Evolutionary conservation across 1,140 invertebrate species (phyloP), one percentile per base, ranked within the genome.

Genomic region (Eriosoma lanigerum): DNA sequence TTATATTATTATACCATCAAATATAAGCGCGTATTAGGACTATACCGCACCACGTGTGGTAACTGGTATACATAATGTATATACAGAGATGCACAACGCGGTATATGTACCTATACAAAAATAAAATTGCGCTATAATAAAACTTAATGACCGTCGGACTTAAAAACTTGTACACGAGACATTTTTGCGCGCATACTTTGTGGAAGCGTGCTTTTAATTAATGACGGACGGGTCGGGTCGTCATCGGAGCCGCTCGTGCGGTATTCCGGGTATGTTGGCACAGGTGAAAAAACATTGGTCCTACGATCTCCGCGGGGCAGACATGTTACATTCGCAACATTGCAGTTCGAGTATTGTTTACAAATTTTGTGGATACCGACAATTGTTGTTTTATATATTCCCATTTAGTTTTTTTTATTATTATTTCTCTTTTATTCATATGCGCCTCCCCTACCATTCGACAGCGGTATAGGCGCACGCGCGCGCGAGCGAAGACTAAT

Each of bases 121-220:
- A n/a, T n/a, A n/a, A n/a, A n/a, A n/a, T n/a, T 8, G 32, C 32
- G 32, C 32, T 3, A 38, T 38, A 38, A 68, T 68, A 78, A 78
- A 78, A 44, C 56, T 19, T 75, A 75, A 24, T 21, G 26, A 56
- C 26, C 52, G 52, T 73, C 19, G 46, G 29, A 38, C 72, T 38
- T 44, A 38, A 32, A 73, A 50, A 75, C 52, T 56, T 29, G 70
- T 60, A 60, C 54, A 19, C 32, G 56, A 58, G n/a, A 60, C 54
- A 46, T 78, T 78, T 78, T 46, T 60, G 56, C 56, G 54, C 73
- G 38, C 38, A 60, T 60, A 24, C 73, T 75, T 58, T 38, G 72
- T 44, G 38, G 73, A 78, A 60, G 73, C 73, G 73, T 60, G 73
- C 73, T 78, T 78, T 78, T 78, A 78, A 78, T 78, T 78, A 78